A percentile compares a stretch with the other conserved stretches of the same genome.
Evolutionary conservation across 2,888 invertebrate species (phyloP).

Genomic region (Drosophila neotestacea): DNA sequence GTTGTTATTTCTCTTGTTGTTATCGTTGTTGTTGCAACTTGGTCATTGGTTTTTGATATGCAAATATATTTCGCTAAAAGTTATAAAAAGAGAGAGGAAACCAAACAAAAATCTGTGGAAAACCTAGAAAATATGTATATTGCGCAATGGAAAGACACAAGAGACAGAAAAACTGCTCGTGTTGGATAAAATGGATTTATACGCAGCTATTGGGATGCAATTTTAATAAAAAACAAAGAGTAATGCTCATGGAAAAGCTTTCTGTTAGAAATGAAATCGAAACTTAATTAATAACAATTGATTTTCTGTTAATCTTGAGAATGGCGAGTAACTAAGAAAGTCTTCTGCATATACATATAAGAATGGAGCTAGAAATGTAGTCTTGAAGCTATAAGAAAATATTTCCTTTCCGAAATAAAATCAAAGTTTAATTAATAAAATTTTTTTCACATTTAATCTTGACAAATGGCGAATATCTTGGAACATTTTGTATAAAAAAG

Average conservation of each 20-base stretch:
- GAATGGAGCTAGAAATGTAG: too few species aligned
- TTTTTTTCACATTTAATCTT: too few species aligned
- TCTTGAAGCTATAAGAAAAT: too few species aligned
- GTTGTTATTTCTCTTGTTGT: constrained; percentile 13
- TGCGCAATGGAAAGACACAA: constrained; percentile 45
- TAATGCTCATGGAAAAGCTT: background rate
- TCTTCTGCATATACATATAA: too few species aligned
- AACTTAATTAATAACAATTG: background rate
- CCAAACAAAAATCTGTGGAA: constrained; percentile 20
- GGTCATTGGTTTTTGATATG: constrained; percentile 57
- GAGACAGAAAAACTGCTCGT: background rate
- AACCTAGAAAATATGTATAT: constrained; percentile 31
- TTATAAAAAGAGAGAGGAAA: constrained; percentile 24
- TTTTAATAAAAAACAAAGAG: background rate
- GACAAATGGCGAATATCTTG: too few species aligned
- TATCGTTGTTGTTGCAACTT: constrained; percentile 19
- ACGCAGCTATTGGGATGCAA: background rate
- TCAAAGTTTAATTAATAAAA: too few species aligned
- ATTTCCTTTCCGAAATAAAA: too few species aligned
- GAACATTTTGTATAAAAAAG: too few species aligned
- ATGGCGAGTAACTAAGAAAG: too few species aligned
- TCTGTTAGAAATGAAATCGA: background rate
- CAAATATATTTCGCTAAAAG: constrained; percentile 58
- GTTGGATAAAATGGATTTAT: background rate
- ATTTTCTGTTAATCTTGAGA: too few species aligned